These are phyloP conservation scores for Cordilura impudica DNA, from an alignment of 2,888 invertebrate species.

Conservation along the genomic window DNA sequence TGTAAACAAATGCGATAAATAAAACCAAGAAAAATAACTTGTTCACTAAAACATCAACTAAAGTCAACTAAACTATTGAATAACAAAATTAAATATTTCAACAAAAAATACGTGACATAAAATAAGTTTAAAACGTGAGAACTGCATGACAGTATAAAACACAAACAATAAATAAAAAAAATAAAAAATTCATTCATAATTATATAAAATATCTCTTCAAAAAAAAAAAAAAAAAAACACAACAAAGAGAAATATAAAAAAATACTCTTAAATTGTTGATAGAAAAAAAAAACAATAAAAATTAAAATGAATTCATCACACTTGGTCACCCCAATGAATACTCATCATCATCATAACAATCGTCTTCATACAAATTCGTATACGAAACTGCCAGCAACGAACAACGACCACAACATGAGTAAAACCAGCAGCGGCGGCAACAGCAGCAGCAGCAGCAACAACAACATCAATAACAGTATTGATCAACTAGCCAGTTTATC, in stretches of 20 bases:
- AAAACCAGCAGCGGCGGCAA: conserved; percentile 24
- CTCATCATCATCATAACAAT: conserved; percentile 43
- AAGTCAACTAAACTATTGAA: neutral
- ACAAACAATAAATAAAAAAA: conserved; percentile 43
- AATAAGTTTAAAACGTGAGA: conserved; percentile 68
- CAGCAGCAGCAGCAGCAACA: conserved; percentile 49
- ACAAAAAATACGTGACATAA: conserved; percentile 66
- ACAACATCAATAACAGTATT: conserved; percentile 10
- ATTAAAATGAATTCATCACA: conserved; percentile 70
- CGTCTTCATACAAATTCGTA: conserved; percentile 35
- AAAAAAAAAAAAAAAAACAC: conserved; percentile 1
- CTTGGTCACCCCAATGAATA: conserved; percentile 64
- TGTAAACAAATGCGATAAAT: neutral
- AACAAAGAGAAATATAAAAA: conserved; percentile 10
- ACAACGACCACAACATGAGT: conserved; percentile 29
- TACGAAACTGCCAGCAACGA: conserved; percentile 18
- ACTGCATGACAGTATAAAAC: conserved; percentile 66
- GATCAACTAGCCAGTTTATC: conserved; percentile 48
- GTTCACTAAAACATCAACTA: too few relatives aligned
- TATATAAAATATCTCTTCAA: neutral
- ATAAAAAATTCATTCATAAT: conserved; percentile 49
- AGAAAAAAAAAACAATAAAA: neutral
- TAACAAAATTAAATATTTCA: conserved; percentile 18
- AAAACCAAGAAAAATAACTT: neutral
- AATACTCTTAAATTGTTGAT: conserved; percentile 10